Percentiles rank a stretch among this genome's conserved stretches.
Evolutionary conservation across 1,140 invertebrate genomes (phyloP).

Genomic region (Spodoptera frugiperda): DNA sequence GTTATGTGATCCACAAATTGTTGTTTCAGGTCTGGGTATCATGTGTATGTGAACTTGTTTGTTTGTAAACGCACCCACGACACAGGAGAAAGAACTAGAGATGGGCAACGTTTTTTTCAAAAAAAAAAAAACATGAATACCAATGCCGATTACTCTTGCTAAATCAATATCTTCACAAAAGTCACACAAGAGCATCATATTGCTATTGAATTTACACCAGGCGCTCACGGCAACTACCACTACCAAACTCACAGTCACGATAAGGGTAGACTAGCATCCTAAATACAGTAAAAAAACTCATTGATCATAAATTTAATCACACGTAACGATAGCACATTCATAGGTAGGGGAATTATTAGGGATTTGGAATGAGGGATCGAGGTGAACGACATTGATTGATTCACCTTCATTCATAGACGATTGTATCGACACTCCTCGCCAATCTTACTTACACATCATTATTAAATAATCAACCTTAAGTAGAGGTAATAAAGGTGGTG

Average conservation of each 20-base stretch:
- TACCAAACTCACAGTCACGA: neutral
- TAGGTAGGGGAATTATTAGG: slow-evolving; percentile 53
- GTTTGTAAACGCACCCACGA: too few relatives aligned
- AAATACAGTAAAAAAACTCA: slow-evolving; percentile 23
- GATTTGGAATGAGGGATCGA: slow-evolving; percentile 57
- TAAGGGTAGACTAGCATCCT: neutral
- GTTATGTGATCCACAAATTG: too few relatives aligned
- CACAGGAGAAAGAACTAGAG: too few relatives aligned
- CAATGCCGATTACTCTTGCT: too few relatives aligned
- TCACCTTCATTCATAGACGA: slow-evolving; percentile 58
- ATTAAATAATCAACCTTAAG: slow-evolving; percentile 35
- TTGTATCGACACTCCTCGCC: slow-evolving; percentile 52
- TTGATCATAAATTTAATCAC: slow-evolving; percentile 49
- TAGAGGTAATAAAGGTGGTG: neutral
- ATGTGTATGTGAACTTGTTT: too few relatives aligned
- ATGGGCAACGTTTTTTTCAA: too few relatives aligned
- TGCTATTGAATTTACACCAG: neutral
- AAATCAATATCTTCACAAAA: too few relatives aligned
- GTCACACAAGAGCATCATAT: too few relatives aligned
- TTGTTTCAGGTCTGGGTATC: too few relatives aligned
- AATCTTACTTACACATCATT: neutral
- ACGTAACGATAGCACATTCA: slow-evolving; percentile 34
- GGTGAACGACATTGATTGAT: slow-evolving; percentile 68
- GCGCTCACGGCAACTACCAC: neutral
- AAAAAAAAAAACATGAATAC: too few relatives aligned